phyloP scores from a whole-genome alignment of 2,888 invertebrate species.

The Dolichopus griseipennis region DNA sequence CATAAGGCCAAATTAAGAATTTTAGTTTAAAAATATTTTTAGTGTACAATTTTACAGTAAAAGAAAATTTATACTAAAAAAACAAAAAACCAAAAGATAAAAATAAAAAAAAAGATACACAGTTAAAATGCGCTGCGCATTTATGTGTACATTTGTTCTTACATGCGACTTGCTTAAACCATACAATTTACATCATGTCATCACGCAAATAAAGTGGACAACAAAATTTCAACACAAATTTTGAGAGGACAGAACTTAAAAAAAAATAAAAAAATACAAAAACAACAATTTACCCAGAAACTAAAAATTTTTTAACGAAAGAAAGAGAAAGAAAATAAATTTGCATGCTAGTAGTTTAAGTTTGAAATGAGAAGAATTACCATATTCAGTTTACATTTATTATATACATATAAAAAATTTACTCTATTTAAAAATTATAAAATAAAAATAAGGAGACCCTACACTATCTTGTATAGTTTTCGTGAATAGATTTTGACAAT shows the following conservation, averaged over 20 bases:
- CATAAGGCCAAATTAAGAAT: conserved; percentile 16
- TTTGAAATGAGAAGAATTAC: background rate
- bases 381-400: background rate
- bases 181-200: conserved; percentile 11
- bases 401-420: background rate
- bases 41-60: conserved; percentile 7
- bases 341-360: background rate
- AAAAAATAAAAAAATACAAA: background rate
- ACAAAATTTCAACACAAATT: background rate
- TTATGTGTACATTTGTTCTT: conserved; percentile 7
- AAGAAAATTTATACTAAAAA: conserved; percentile 11
- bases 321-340: background rate
- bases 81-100: conserved; percentile 9
- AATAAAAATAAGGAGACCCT: background rate
- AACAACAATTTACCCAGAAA: background rate
- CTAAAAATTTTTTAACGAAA: background rate
- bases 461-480: background rate
- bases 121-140: conserved; percentile 14
- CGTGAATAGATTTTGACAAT: background rate
- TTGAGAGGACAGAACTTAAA: background rate
- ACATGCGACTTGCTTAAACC: conserved; percentile 4
- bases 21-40: conserved; percentile 14
- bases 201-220: conserved; percentile 10
- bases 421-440: background rate
- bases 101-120: conserved; percentile 12